A percentile compares a stretch with the other conserved stretches of the same genome.
phyloP scores from a whole-genome alignment of 2,888 invertebrate genomes.

The Cephus sareptanus region DNA sequence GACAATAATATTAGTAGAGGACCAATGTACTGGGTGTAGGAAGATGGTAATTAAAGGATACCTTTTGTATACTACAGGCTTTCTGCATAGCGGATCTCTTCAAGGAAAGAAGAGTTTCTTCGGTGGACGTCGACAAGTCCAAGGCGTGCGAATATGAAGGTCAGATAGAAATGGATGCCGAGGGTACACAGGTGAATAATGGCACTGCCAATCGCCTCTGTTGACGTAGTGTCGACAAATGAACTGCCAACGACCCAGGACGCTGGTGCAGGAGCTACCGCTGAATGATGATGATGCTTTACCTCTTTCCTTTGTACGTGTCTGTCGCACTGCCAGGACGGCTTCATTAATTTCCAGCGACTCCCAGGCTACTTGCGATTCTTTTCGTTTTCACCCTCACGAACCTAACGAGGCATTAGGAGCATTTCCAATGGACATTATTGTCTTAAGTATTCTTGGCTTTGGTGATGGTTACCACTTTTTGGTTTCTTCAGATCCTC shows the following conservation, averaged over 20 bases:
- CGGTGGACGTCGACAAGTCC: constrained; percentile 34
- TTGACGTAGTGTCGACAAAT: constrained; percentile 42
- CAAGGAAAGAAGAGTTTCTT: constrained; percentile 36
- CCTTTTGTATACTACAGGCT: constrained; percentile 38
- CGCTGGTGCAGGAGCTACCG: constrained; percentile 38
- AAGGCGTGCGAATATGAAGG: constrained; percentile 52
- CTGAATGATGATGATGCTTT: constrained; percentile 44
- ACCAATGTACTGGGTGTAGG: background rate
- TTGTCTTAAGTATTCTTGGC: background rate
- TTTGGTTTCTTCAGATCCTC: background rate
- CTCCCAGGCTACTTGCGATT: background rate
- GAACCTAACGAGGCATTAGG: background rate
- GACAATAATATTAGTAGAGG: background rate
- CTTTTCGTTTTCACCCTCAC: background rate
- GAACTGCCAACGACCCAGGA: background rate
- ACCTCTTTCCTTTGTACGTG: constrained; percentile 18
- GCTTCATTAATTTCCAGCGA: background rate
- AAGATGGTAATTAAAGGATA: background rate
- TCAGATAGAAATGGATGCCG: constrained; percentile 22
- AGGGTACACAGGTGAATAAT: constrained; percentile 64
- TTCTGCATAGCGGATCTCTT: constrained; percentile 54
- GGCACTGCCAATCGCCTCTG: constrained; percentile 59
- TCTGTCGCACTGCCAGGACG: background rate
- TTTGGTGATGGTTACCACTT: background rate
- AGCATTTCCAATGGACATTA: background rate